Evolutionary conservation across 2,888 invertebrate species (phyloP).

Genomic region (Cantharis flavilabris): DNA sequence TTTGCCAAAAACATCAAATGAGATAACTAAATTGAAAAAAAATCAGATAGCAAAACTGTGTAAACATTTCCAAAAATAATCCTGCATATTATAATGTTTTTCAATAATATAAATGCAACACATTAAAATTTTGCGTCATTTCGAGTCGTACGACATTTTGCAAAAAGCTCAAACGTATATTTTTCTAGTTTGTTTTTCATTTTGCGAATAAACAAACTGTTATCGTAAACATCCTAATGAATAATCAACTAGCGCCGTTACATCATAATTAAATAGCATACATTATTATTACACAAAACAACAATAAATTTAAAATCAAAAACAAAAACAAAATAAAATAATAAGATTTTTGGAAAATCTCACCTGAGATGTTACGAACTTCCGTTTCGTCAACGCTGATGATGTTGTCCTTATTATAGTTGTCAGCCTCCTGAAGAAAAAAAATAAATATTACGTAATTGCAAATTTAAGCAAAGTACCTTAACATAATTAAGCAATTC

Average conservation of each 20-base stretch:
- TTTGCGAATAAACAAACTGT: neutral
- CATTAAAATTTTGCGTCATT: neutral
- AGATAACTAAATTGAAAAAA: neutral
- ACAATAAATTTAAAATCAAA: neutral
- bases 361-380: slow-evolving; percentile 5
- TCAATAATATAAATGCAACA: neutral
- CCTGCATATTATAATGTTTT: neutral
- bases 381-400: slow-evolving; percentile 10
- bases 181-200: neutral
- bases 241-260: neutral
- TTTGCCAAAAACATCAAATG: neutral
- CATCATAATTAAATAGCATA: neutral
- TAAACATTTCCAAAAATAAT: neutral
- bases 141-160: neutral
- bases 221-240: neutral
- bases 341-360: neutral
- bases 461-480: neutral
- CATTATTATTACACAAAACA: neutral
- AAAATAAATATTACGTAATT: neutral
- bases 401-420: slow-evolving; percentile 13
- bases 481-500: neutral
- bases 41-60: neutral
- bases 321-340: neutral
- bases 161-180: neutral
- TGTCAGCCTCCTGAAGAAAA: slow-evolving; percentile 31